Base-by-base conservation (phyloP, 2,797 vertebrate genomes). In the Lutjanus argentimaculatus region DNA sequence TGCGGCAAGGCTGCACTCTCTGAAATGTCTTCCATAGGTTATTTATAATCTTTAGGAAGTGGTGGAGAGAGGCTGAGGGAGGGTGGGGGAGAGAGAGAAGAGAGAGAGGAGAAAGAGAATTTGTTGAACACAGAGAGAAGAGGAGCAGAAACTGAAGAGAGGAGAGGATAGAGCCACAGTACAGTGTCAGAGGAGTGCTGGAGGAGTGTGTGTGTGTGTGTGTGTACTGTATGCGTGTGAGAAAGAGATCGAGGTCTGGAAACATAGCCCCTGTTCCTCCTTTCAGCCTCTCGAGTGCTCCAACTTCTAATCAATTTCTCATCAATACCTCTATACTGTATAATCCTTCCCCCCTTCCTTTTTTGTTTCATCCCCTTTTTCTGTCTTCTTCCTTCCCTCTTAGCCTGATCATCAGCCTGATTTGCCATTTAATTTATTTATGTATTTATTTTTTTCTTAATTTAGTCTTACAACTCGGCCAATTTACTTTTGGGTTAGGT, bases 21-120 rank as follows among this genome's bases (percentile, higher is more conserved):
- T 87, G 67, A 91, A 89, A 89, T 78, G 67, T 85, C 80, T 86
- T 85, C 77, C 76, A 85, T 85, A 77, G 86, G 88, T 89, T 94
- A 90, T 91, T 90, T 92, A 88, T 93, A 91, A 86, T 89, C 75
- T 79, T 71, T 53, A 56, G 81, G 52, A 87, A 77, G 68, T 59
- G 72, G 71, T 67, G 43, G 77, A 81, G 83, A 75, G 40, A 30
- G 75, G 67, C 57, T 65, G 65, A 85, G 73, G 67, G 48, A 21
- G 66, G 74, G 64, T 6, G 5, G 46, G 49, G 0, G 79, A 77
- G 67, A 81, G 68, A 76, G n/a, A n/a, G n/a, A n/a, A n/a, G n/a
- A n/a, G 4, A 4, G 4, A 4, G 4, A 4, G 4, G 65, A 80
- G 66, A 4, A 42, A 61, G 62, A 36, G n/a, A 79, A 52, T 55